Base-by-base conservation (phyloP, 2,113 vertebrate genomes). In the Cinclus mexicanus region DNA sequence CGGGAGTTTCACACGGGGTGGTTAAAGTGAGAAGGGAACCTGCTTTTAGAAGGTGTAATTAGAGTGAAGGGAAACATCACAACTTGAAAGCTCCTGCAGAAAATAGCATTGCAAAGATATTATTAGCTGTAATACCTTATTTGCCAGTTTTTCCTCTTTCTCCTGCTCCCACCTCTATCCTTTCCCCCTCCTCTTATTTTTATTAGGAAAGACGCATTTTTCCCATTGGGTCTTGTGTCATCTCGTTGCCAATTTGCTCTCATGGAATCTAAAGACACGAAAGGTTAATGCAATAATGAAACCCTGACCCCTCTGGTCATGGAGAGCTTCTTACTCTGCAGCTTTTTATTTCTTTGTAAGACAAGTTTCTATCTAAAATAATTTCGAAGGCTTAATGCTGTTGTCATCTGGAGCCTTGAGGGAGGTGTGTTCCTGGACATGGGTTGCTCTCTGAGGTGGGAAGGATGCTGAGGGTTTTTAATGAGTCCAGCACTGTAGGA, bases 261-360 rank as follows among this genome's bases (percentile, higher is more conserved):
- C 19, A 31, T 87, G 83, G 95, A 68, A 67, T 97, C 94, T 94
- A 89, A 97, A 98, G 96, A 90, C 95, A 90, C 19, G 4, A 86
- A 97, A 97, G 95, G 97, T 96, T 97, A 97, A 97, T 97, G 96
- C 65, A 95, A 50, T 97, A 96, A 97, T 76, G 91, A 95, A 97
- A 92, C 93, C 83, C 84, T 96, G 96, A 97, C 96, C 97, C 89
- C 89, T 70, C 95, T 80, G 97, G 94, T 95, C 96, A 81, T 21
- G 23, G 14, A 39, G 85, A 95, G 83, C 22, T 7, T 94, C 94
- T 97, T 93, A 93, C 85, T 95, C 89, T 72, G 91, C 89, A 95
- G 95, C 84, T 97, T 96, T 97, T 93, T 80, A 67, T 95, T 94
- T 94, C 97, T 94, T 91, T 78, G 88, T 52, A 78, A 97, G 95